These are phyloP conservation scores for Sminthurides aquaticus DNA, from an alignment of 2,888 invertebrate genomes.

Conservation along the genomic window DNA sequence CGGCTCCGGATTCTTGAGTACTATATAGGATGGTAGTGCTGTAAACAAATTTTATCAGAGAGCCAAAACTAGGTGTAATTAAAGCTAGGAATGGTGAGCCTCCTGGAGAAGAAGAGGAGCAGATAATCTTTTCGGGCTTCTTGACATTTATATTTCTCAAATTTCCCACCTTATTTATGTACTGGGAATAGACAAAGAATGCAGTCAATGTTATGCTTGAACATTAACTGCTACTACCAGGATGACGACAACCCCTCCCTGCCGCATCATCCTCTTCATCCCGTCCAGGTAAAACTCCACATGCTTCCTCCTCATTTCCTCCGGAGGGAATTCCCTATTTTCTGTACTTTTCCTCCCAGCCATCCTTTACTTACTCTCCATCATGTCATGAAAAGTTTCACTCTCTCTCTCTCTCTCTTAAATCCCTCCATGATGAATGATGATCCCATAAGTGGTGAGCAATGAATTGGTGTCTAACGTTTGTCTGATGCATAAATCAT, in stretches of 20 bases:
- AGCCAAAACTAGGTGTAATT: too few relatives aligned
- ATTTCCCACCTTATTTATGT: neutral
- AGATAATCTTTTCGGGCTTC: too few relatives aligned
- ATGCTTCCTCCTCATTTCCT: neutral
- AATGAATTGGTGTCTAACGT: constrained; percentile 34
- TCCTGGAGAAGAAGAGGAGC: too few relatives aligned
- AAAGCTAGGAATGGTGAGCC: too few relatives aligned
- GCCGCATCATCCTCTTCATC: too few relatives aligned
- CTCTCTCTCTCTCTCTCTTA: neutral
- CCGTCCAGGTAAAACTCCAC: neutral
- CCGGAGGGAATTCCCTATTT: neutral
- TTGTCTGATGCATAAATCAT: constrained; percentile 40
- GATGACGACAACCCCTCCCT: too few relatives aligned
- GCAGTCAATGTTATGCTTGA: neutral
- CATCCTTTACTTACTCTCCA: neutral
- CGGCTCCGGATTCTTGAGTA: too few relatives aligned
- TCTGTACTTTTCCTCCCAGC: neutral
- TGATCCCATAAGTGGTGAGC: constrained; percentile 32
- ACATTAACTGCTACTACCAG: neutral
- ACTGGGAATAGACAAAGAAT: neutral
- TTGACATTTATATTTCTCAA: neutral
- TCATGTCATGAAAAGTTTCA: neutral
- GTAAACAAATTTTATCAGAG: too few relatives aligned
- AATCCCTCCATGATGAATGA: constrained; percentile 30
- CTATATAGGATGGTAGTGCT: too few relatives aligned